Evolutionary conservation across 2,113 vertebrate species (phyloP).

Genomic region (Ictalurus punctatus): DNA sequence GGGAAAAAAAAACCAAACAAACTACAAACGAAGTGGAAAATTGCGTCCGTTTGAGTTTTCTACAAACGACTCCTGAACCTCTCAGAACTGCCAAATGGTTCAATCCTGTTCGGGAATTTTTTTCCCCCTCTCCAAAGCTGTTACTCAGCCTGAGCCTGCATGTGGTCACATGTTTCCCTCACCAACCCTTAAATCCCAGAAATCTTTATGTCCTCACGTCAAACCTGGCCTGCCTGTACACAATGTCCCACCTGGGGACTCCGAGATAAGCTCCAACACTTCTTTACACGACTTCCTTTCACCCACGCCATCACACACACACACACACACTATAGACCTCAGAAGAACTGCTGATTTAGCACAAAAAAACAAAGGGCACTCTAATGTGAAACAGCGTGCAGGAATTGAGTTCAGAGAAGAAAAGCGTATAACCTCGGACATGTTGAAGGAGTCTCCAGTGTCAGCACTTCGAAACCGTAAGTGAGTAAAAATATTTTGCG

Average conservation of each 20-base stretch:
- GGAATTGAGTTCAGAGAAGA: background rate
- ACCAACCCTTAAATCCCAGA: background rate
- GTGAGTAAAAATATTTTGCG: background rate
- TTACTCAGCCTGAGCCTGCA: background rate
- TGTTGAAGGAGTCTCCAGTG: background rate
- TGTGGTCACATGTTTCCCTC: background rate
- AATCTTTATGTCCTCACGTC: background rate
- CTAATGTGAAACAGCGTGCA: background rate
- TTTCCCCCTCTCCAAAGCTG: background rate
- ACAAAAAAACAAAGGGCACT: background rate
- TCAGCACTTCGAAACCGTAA: background rate
- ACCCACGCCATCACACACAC: background rate
- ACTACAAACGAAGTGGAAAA: background rate
- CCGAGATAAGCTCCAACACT: background rate
- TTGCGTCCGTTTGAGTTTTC: background rate
- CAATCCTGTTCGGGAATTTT: background rate
- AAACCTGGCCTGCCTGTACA: background rate
- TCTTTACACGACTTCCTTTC: background rate
- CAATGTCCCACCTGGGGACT: background rate
- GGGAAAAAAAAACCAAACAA: too few relatives aligned
- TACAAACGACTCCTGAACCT: background rate
- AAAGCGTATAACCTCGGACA: background rate
- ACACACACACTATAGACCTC: background rate
- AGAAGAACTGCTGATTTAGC: background rate
- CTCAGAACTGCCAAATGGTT: background rate